Base-by-base conservation (phyloP, 2,113 vertebrate species). In the Bungarus multicinctus region DNA sequence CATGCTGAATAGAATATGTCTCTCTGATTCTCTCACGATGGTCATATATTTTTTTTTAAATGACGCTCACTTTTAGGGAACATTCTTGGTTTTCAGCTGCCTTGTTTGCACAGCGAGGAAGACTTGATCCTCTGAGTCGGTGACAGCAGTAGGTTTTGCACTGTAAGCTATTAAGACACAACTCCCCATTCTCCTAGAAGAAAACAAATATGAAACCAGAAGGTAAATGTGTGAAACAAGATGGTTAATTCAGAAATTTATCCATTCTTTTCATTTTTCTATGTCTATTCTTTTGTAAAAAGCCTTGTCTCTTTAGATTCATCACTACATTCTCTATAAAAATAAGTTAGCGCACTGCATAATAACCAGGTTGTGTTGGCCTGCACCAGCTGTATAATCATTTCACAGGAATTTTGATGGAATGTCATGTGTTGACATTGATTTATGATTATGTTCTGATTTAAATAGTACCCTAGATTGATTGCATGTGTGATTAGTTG, bases 101-200 rank as follows among this genome's bases (percentile, higher is more conserved):
- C 94, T 92, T 95, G 0, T 90, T 52, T 0, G 94, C 69, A 0
- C 98, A 98, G 0, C 98, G 98, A 53, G 98, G 95, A 91, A 98
- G 88, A 94, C 97, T 97, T 91, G 97, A 16, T 0, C 81, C 92
- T 0, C 0, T 52, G 0, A 0, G 0, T 0, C 94, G 96, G 34
- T 97, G 97, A 93, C 98, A 98, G 93, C 98, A 98, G 3, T 12
- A 3, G 7, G 97, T 98, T 92, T 96, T 98, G 95, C 98, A 98
- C 95, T 98, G 98, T 27, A 0, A 0, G 0, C 98, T 98, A 92
- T 97, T 97, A 45, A 97, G 0, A 90, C 98, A 98, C 94, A 98
- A 96, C 92, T 98, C 98, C 0, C 98, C 98, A 0, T 81, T 30
- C 0, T 97, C 94, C 98, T 98, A 96, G 30, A 0, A 10, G 8